These are phyloP conservation scores for Epirrhoe tristata DNA, from an alignment of 2,888 invertebrate species.

Conservation along the genomic window DNA sequence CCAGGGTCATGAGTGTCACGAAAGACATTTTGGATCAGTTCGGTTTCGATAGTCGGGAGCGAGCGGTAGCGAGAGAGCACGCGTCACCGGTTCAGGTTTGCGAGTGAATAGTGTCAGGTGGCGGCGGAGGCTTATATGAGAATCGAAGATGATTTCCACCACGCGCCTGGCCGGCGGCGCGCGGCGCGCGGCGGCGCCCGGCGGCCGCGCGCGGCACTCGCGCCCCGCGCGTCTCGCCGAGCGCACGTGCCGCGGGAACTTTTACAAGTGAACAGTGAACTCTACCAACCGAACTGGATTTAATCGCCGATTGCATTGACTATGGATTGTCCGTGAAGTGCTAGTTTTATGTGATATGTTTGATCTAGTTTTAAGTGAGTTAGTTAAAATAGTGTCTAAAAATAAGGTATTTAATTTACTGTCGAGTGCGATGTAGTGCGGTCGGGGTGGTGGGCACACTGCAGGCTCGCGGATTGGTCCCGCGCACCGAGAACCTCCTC, in stretches of 20 bases:
- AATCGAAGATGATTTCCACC: conserved; percentile 6
- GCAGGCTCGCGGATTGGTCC: conserved; percentile 21
- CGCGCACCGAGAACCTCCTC: conserved; percentile 8
- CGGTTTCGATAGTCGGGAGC: conserved; percentile 1
- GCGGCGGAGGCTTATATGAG: conserved; percentile 31
- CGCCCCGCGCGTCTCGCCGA: conserved; percentile 9
- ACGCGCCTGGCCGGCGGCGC: conserved; percentile 8
- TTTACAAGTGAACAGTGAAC: neutral
- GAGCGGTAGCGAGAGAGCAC: conserved; percentile 27
- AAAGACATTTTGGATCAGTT: conserved; percentile 18
- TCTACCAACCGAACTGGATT: neutral
- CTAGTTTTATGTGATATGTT: conserved; percentile 5
- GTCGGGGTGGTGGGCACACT: conserved; percentile 15
- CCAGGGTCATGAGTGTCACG: conserved; percentile 40
- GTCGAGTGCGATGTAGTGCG: conserved; percentile 1
- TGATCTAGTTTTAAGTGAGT: neutral
- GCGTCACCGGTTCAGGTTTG: conserved; percentile 28
- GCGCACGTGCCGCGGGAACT: conserved; percentile 20
- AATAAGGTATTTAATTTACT: neutral
- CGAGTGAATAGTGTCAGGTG: conserved; percentile 39
- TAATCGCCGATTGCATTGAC: neutral
- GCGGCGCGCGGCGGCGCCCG: conserved; percentile 26
- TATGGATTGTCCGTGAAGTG: conserved; percentile 13
- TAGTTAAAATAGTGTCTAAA: neutral
- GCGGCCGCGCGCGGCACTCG: conserved; percentile 25